Evolutionary conservation across 1,140 invertebrate species (phyloP), one percentile per base, ranked within the genome.

Genomic region (Orius laevigatus): DNA sequence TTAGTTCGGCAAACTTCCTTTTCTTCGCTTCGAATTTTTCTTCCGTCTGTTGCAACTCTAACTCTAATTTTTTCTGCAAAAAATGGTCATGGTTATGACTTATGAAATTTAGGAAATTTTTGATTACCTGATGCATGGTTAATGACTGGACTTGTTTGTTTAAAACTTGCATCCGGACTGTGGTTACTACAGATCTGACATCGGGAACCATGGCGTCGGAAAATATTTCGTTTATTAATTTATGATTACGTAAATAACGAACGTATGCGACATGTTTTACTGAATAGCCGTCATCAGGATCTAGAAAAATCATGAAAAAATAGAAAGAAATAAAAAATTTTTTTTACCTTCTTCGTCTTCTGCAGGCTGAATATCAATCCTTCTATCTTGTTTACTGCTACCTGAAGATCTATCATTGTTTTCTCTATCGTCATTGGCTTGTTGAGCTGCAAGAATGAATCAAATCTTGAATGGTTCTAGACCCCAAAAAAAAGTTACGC

Each of bases 21-120:
- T 96, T 96, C 62, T 96, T 97, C 0, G 81, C 79, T 60, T 95
- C 88, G 68, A 96, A 95, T 63, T 93, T 94, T 63, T 96, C 92
- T 66, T 96, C 90, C 58, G 96, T 95, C 65, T 92, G 86, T 61
- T 93, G 83, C 51, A 97, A 63, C 65, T 98, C 93, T n/a, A 86
- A 82, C 65, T 96, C 91, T 15, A 97, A 65, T 63, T 95, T 97
- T 73, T 91, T 94, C 74, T 82, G 56, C n/a, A n/a, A 6, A 60
- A 55, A 46, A 32, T 36, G 3, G 3, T 34, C n/a, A n/a, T 34
- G 33, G 8, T 34, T 8, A 34, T 34, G 33, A 8, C 8, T 34
- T 34, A 34, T 6, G 6, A 34, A 34, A 31, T 9, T 11, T 12
- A 10, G 18, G 11, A 45, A 12, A n/a, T 43, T 20, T 18, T n/a